Conservation (phyloP, 2,113 vertebrate genomes). For the Eptatretus burgeri region DNA sequence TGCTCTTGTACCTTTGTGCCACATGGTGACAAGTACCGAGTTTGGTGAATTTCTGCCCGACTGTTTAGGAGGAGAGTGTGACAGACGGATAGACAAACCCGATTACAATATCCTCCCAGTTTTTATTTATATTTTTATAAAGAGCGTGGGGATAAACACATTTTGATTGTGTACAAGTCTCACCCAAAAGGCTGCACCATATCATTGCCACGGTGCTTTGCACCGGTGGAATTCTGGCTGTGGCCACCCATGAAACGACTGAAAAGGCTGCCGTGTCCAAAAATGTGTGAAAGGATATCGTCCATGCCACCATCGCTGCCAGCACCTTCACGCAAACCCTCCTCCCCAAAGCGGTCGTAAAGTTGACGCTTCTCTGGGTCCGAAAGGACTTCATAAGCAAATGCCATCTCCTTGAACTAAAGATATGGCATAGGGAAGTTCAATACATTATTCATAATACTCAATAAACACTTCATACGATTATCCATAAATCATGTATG, state of each 20-base stretch:
- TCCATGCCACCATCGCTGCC: constrained; percentile 62
- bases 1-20: too few species aligned
- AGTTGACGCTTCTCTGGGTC: constrained; percentile 84
- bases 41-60: too few species aligned
- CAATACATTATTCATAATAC: too few species aligned
- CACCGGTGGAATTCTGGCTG: constrained; percentile 53
- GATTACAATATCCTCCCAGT: too few species aligned
- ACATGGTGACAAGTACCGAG: too few species aligned
- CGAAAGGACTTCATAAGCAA: constrained; percentile 86
- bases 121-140: too few species aligned
- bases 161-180: constrained; percentile 14
- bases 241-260: constrained; percentile 92
- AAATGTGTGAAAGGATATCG: constrained; percentile 96
- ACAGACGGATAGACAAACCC: too few species aligned
- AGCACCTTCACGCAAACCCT: constrained; percentile 75
- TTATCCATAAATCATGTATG: too few species aligned
- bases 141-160: too few species aligned
- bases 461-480: too few species aligned
- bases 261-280: constrained; percentile 43
- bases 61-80: too few species aligned
- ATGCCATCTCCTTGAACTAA: constrained; percentile 96
- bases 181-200: constrained; percentile 95
- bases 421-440: neutral
- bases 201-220: constrained; percentile 63
- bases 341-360: constrained; percentile 83